These are phyloP conservation scores for Chalcosyrphus nemorum DNA, from an alignment of 2,888 invertebrate genomes.

Conservation along the genomic window DNA sequence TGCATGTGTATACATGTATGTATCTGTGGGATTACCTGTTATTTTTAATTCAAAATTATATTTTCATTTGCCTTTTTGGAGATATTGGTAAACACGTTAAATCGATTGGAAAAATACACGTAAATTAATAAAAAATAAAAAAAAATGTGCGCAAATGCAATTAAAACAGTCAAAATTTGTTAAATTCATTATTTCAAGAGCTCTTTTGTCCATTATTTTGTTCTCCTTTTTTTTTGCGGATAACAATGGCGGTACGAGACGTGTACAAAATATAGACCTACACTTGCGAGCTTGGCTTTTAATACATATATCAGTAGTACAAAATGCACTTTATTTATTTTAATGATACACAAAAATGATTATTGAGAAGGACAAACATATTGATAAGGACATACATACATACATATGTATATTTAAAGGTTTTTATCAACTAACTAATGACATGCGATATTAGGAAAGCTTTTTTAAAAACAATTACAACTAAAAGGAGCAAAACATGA, in stretches of 20 bases:
- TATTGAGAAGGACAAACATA: no score
- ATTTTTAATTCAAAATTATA: slow-evolving; percentile 11
- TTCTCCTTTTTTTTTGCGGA: not conserved
- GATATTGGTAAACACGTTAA: not conserved
- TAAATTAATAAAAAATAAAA: not conserved
- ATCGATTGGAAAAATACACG: not conserved
- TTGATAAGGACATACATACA: not conserved
- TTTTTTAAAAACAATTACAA: no score
- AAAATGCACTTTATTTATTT: not conserved
- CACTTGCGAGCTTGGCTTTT: not conserved
- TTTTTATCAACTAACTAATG: no score
- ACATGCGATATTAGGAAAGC: no score
- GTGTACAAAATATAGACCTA: not conserved
- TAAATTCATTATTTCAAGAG: not conserved
- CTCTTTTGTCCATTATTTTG: not conserved
- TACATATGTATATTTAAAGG: slow-evolving; percentile 6
- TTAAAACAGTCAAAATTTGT: not conserved
- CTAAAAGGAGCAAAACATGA: no score
- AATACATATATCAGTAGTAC: not conserved
- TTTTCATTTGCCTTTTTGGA: not conserved
- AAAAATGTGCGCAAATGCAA: slow-evolving; percentile 9
- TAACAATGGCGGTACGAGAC: not conserved
- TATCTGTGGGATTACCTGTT: slow-evolving; percentile 21
- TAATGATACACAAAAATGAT: not conserved
- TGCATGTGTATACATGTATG: not conserved